Evolutionary conservation across 2,888 invertebrate genomes (phyloP), one percentile per base, ranked within the genome.

Genomic region (Diplazon laetatorius): DNA sequence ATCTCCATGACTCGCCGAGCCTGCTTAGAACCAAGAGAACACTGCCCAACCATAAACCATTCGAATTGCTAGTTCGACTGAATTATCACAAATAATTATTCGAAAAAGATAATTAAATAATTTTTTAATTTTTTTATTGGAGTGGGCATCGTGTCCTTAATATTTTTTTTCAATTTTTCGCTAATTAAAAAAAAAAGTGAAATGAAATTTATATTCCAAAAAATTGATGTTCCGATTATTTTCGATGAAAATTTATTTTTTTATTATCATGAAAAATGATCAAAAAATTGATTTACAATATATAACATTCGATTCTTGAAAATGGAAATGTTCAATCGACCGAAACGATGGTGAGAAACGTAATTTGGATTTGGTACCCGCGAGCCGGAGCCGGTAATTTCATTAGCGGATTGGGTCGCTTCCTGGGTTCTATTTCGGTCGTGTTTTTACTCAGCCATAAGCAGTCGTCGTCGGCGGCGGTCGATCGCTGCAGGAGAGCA

Each of bases 341-440:
- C 22, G 25, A 4, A 1, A 6, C n/a, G 12, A 9, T 25, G 35
- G 44, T 30, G 37, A 62, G 18, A 44, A 46, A 20, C 12, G 14
- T 37, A 42, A 44, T 62, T 22, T 46, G 48, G 55, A 22, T 44
- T 12, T 42, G 35, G 18, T 35, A 20, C 60, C n/a, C n/a, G 70
- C 6, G 52, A 59, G 57, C 30, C 42, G 20, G 2, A 44, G 22
- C 14, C 50, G 73, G 52, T 78, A 74, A 78, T 78, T 74, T 65
- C 69, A 70, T 74, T 70, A 73, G 69, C 69, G 44, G 18, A 70
- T 69, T 62, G 48, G 52, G 22, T 69, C 42, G 50, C 60, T 78
- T 78, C 59, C 52, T 37, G 44, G 52, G 20, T 72, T 69, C 75
- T 76, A 80, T 71, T 75, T 69, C 68, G 66, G 75, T 78, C 57